These are phyloP conservation scores for Ursus arctos DNA, from an alignment of 2,113 vertebrate species.

Conservation along the genomic window DNA sequence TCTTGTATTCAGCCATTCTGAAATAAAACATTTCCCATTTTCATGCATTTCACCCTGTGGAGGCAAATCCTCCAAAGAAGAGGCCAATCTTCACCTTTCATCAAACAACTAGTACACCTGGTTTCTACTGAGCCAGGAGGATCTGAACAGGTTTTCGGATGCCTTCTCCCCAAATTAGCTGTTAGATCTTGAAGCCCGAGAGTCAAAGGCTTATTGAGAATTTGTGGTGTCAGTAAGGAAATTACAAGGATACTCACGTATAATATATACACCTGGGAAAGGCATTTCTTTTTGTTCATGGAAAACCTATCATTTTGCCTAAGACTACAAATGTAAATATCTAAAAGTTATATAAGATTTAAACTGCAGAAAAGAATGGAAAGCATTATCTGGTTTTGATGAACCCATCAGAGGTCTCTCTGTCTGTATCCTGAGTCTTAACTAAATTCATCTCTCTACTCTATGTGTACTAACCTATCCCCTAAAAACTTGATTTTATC, in stretches of 20 bases:
- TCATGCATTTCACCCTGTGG: background rate
- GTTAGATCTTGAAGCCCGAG: background rate
- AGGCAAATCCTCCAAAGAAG: background rate
- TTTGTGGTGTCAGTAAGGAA: background rate
- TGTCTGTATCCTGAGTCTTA: background rate
- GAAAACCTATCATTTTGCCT: background rate
- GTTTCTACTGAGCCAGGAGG: background rate
- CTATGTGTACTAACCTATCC: background rate
- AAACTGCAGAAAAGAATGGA: background rate
- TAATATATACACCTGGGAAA: background rate
- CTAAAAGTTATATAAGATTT: background rate
- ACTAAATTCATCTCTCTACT: background rate
- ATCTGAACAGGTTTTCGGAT: background rate
- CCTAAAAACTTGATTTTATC: background rate
- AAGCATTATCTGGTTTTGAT: background rate
- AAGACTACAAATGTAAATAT: background rate
- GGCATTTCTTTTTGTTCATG: background rate
- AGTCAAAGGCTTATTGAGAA: background rate
- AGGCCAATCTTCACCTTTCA: background rate
- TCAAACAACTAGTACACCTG: background rate
- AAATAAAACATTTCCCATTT: constrained; percentile 70
- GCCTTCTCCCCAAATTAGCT: background rate
- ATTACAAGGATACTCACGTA: background rate
- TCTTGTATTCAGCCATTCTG: constrained; percentile 17
- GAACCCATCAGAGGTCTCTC: background rate